Conservation (phyloP, 2,888 invertebrate genomes). For the Aethes cnicana region DNA sequence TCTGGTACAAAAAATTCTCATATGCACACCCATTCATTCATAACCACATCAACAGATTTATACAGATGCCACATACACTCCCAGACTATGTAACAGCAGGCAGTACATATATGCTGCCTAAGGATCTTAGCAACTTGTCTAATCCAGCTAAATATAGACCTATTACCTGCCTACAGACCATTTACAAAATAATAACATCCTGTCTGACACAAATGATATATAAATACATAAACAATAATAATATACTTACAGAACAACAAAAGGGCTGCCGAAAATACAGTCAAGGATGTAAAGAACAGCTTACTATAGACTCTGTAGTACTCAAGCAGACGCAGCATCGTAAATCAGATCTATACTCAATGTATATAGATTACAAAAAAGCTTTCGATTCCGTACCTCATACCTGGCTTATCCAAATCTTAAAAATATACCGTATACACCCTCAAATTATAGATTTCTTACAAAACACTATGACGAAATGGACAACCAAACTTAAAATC, state of each 20-base stretch:
- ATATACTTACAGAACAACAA: constrained; percentile 36
- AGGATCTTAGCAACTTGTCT: constrained; percentile 22
- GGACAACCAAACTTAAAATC: constrained; percentile 24
- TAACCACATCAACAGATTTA: constrained; percentile 29
- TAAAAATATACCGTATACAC: constrained; percentile 36
- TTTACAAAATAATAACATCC: constrained; percentile 38
- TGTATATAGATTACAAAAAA: constrained; percentile 38
- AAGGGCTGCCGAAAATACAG: constrained; percentile 34
- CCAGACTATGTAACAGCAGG: constrained; percentile 32
- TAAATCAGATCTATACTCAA: constrained; percentile 29
- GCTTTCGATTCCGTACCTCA: constrained; percentile 39
- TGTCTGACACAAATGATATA: constrained; percentile 35
- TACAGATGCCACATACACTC: constrained; percentile 17
- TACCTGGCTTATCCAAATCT: constrained; percentile 33
- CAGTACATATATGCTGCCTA: constrained; percentile 34
- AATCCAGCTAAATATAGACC: constrained; percentile 40
- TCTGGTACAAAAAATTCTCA: constrained; percentile 36
- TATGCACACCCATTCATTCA: constrained; percentile 21
- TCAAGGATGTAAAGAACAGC: constrained; percentile 35
- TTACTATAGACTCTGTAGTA: constrained; percentile 34
- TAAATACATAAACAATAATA: constrained; percentile 29
- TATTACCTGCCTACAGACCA: constrained; percentile 40
- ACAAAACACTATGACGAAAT: constrained; percentile 15
- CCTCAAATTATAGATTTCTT: constrained; percentile 26
- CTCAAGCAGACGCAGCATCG: constrained; percentile 17